phyloP scores from a whole-genome alignment of 2,797 vertebrate genomes.

The Podarcis siculus region DNA sequence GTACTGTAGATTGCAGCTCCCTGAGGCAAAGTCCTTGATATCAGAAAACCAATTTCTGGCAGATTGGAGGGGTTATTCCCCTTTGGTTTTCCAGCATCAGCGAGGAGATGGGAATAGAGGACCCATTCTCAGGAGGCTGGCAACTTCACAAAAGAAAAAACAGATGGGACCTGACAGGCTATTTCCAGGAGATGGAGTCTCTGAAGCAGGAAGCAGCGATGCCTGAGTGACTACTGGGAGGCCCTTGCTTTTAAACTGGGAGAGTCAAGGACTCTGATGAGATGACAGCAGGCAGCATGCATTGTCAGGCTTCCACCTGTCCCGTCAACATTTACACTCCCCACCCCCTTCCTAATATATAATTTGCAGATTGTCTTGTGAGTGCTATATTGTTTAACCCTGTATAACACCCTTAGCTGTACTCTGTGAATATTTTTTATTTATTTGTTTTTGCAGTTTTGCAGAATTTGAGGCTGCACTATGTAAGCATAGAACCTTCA shows the following conservation, averaged over 20 bases:
- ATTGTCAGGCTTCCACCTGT: constrained; percentile 58
- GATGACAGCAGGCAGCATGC: constrained; percentile 57
- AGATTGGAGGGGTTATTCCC: constrained; percentile 79
- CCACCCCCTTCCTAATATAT: constrained; percentile 6
- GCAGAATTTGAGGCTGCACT: neutral
- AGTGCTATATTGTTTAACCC: constrained; percentile 44
- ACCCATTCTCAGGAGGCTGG: constrained; percentile 69
- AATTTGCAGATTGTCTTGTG: constrained; percentile 38
- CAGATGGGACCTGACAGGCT: constrained; percentile 82
- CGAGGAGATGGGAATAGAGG: constrained; percentile 68
- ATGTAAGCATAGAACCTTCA: neutral
- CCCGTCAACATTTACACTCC: constrained; percentile 41
- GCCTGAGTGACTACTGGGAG: constrained; percentile 60
- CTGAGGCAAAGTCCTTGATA: constrained; percentile 73
- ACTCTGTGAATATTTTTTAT: constrained; percentile 43
- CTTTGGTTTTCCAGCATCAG: constrained; percentile 75
- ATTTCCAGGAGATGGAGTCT: constrained; percentile 74
- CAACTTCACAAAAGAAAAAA: constrained; percentile 74
- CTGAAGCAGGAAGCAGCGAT: constrained; percentile 71
- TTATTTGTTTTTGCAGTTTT: neutral
- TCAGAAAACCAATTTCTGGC: constrained; percentile 80
- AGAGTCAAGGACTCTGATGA: constrained; percentile 55
- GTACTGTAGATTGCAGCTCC: constrained; percentile 75
- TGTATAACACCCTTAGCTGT: constrained; percentile 22
- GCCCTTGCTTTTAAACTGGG: constrained; percentile 56